A percentile compares a stretch with the other conserved stretches of the same genome.
Conservation (phyloP, 2,888 invertebrate genomes). For the Penaeus monodon region DNA sequence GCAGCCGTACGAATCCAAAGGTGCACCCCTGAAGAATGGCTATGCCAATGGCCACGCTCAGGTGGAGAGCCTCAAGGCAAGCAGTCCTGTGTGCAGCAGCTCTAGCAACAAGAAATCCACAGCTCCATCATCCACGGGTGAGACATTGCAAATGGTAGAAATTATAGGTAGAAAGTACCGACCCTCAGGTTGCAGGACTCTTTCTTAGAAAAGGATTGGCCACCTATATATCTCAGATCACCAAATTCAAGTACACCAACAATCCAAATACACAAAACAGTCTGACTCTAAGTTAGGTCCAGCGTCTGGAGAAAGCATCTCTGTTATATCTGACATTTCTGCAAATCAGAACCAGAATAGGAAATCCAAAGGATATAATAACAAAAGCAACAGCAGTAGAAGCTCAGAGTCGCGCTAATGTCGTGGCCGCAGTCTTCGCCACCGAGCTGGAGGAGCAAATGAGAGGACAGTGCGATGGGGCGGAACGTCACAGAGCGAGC, state of each 20-base stretch:
- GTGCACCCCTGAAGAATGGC: slow-evolving; percentile 39
- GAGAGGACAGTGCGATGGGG: background rate
- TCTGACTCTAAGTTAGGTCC: slow-evolving; percentile 41
- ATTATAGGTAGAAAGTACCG: no score
- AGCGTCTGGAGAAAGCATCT: slow-evolving; percentile 12
- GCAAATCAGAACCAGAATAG: slow-evolving; percentile 30
- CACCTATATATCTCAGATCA: slow-evolving; percentile 33
- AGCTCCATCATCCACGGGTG: slow-evolving; percentile 2
- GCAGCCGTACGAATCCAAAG: slow-evolving; percentile 66
- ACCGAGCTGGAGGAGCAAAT: slow-evolving; percentile 34
- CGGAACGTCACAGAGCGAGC: slow-evolving; percentile 6
- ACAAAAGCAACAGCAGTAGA: slow-evolving; percentile 42
- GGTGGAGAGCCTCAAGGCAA: slow-evolving; percentile 32
- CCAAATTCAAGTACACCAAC: slow-evolving; percentile 51
- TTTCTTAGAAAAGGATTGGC: slow-evolving; percentile 33
- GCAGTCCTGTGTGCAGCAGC: background rate
- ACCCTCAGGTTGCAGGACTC: slow-evolving; percentile 33
- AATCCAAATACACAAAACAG: slow-evolving; percentile 44
- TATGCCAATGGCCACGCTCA: slow-evolving; percentile 47
- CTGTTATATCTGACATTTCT: slow-evolving; percentile 31
- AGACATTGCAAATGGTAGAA: slow-evolving; percentile 41
- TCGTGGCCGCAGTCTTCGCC: slow-evolving; percentile 55
- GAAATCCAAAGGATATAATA: slow-evolving; percentile 31
- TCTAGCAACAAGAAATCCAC: slow-evolving; percentile 17
- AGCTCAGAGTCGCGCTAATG: slow-evolving; percentile 26